Percentiles rank a stretch among this genome's conserved stretches.
These are phyloP conservation scores for Deilephila elpenor DNA, from an alignment of 2,888 invertebrate species.

Conservation along the genomic window DNA sequence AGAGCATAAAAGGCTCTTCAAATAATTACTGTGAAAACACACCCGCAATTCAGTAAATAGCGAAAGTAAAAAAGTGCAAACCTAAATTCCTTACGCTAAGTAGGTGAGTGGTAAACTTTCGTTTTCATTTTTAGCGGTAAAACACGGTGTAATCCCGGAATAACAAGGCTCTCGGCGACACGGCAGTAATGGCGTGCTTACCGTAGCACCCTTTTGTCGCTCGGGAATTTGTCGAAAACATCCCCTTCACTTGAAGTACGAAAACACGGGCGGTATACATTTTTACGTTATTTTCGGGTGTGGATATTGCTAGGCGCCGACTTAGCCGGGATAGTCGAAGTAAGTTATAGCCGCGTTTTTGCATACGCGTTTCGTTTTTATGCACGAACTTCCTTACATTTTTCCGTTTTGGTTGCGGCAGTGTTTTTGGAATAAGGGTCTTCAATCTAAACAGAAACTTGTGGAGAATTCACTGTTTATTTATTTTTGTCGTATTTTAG, in stretches of 20 bases:
- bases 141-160: constrained; percentile 49
- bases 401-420: background rate
- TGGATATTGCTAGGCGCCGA: background rate
- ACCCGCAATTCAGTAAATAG: background rate
- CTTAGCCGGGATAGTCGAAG: background rate
- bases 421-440: background rate
- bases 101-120: constrained; percentile 17
- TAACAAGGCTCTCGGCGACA: constrained; percentile 52
- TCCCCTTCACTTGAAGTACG: constrained; percentile 38
- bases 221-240: constrained; percentile 46
- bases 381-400: constrained; percentile 3
- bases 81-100: constrained; percentile 6
- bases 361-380: background rate
- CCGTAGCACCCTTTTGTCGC: constrained; percentile 46
- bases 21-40: too few relatives aligned
- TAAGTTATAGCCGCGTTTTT: background rate
- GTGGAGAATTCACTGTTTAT: too few relatives aligned
- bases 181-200: constrained; percentile 53
- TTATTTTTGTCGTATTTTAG: too few relatives aligned
- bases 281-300: constrained; percentile 6
- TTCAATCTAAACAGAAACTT: background rate
- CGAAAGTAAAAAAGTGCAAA: background rate
- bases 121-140: constrained; percentile 44
- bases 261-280: constrained; percentile 26
- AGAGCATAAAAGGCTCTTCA: too few relatives aligned